Evolutionary conservation across 2,113 vertebrate species (phyloP).

Genomic region (Thymallus thymallus): DNA sequence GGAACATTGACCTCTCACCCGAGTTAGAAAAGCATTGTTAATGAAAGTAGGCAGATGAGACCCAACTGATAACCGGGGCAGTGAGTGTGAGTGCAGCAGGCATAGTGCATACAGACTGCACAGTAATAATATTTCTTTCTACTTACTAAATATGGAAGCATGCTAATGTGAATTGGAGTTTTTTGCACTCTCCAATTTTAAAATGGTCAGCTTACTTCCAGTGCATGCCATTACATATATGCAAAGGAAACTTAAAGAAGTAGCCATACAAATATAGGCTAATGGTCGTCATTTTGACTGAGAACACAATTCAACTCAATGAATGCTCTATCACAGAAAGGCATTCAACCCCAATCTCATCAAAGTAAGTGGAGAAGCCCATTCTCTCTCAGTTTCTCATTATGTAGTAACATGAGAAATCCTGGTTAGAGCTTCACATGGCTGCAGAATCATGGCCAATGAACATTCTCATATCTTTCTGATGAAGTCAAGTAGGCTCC

Average conservation of each 20-base stretch:
- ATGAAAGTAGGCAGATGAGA: slow-evolving; percentile 36
- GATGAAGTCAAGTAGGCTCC: background rate
- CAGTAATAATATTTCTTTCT: background rate
- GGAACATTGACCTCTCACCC: slow-evolving; percentile 9
- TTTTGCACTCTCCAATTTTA: too few relatives aligned
- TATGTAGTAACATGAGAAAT: slow-evolving; percentile 25
- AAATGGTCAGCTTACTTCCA: slow-evolving; percentile 20
- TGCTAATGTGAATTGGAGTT: slow-evolving; percentile 16
- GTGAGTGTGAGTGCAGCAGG: background rate
- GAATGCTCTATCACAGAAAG: slow-evolving; percentile 17
- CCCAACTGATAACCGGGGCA: slow-evolving; percentile 11
- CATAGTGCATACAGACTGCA: background rate
- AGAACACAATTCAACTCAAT: too few relatives aligned
- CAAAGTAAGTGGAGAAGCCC: slow-evolving; percentile 12
- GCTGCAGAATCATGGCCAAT: background rate
- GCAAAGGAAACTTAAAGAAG: slow-evolving; percentile 12
- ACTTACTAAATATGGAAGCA: slow-evolving; percentile 10
- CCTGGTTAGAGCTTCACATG: background rate
- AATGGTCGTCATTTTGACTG: background rate
- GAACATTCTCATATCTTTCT: background rate
- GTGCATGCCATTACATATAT: slow-evolving; percentile 13
- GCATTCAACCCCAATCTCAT: slow-evolving; percentile 32
- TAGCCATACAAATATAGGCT: background rate
- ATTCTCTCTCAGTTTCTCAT: background rate
- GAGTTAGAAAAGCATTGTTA: slow-evolving; percentile 16